Evolutionary conservation across 2,797 vertebrate species (phyloP).

Genomic region (Gallirallus australis): DNA sequence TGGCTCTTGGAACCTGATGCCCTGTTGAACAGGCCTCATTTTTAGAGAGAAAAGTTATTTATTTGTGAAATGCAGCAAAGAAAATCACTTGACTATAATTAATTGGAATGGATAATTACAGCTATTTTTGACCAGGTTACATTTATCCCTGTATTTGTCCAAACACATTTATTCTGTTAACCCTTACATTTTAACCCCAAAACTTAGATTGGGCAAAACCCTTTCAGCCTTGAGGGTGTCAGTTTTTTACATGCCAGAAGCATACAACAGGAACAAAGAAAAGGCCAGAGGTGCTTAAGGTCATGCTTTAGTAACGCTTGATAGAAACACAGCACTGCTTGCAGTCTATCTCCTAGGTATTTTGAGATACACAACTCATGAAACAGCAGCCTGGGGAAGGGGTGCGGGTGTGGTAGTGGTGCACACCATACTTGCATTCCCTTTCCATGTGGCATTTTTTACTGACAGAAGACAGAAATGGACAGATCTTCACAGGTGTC

Average conservation of each 20-base stretch:
- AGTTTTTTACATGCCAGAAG: background rate
- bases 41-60: background rate
- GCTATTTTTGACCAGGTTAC: background rate
- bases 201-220: background rate
- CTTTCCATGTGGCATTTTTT: background rate
- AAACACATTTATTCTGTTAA: background rate
- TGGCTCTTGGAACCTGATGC: background rate
- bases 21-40: background rate
- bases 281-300: background rate
- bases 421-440: background rate
- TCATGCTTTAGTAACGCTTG: background rate
- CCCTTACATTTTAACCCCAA: background rate
- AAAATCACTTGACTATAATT: background rate
- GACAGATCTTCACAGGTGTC: background rate
- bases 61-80: background rate
- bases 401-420: background rate
- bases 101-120: background rate
- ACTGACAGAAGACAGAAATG: background rate
- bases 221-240: background rate
- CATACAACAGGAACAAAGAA: background rate
- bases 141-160: background rate
- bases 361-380: background rate
- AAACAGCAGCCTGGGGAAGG: background rate
- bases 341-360: background rate
- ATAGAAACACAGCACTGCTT: background rate